phyloP scores from a whole-genome alignment of 2,113 vertebrate genomes.

The Brienomyrus brachyistius region DNA sequence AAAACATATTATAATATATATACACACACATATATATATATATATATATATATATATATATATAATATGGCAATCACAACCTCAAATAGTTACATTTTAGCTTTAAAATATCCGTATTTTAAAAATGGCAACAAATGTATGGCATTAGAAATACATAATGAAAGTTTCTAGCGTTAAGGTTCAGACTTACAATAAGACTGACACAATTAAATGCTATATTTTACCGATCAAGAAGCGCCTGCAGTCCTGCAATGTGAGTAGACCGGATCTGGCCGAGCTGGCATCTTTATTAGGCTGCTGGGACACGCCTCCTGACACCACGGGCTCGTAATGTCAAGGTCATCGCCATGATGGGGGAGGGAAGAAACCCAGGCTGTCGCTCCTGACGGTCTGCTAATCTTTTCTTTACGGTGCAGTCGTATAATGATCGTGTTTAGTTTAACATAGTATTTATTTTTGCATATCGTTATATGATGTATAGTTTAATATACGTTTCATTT shows the following conservation, averaged over 20 bases:
- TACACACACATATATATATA: too few species aligned
- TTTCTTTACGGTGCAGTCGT: neutral
- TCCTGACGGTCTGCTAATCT: neutral
- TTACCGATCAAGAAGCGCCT: slow-evolving; percentile 63
- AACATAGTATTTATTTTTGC: neutral
- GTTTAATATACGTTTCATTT: neutral
- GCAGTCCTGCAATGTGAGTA: slow-evolving; percentile 52
- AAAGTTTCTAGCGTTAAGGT: neutral
- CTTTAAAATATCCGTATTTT: neutral
- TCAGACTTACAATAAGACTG: neutral
- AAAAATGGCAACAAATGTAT: neutral
- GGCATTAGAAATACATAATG: neutral
- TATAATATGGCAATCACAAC: neutral
- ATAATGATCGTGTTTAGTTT: neutral
- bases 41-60: too few species aligned
- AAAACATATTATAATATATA: neutral
- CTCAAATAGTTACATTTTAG: neutral
- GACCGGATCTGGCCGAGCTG: slow-evolving; percentile 19
- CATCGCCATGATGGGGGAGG: slow-evolving; percentile 12
- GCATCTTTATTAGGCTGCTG: slow-evolving; percentile 45
- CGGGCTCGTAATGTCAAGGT: slow-evolving; percentile 62
- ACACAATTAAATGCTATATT: neutral
- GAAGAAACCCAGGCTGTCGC: neutral
- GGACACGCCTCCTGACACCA: slow-evolving; percentile 47
- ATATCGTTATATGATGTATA: neutral